Conservation (phyloP, 2,113 vertebrate genomes). For the Megaceryle maxima region DNA sequence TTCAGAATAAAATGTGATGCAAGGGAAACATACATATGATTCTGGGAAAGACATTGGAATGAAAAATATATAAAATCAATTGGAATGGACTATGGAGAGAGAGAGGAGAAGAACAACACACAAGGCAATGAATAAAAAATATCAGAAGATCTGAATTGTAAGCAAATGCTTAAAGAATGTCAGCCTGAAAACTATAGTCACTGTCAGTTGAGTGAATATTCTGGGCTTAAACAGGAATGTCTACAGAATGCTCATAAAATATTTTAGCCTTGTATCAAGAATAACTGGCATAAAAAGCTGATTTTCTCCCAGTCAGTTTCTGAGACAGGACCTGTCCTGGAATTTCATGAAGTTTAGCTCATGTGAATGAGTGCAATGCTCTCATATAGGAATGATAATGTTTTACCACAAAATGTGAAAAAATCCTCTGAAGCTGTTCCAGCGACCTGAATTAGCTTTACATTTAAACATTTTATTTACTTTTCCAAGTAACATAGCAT, state of each 20-base stretch:
- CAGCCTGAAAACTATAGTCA: background rate
- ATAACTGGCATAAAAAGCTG: background rate
- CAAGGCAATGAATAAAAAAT: background rate
- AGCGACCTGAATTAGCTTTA: background rate
- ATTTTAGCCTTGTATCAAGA: background rate
- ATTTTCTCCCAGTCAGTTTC: background rate
- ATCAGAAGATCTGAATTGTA: background rate
- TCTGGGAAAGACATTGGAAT: background rate
- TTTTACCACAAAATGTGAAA: background rate
- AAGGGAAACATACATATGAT: background rate
- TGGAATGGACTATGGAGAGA: background rate
- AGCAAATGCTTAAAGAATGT: background rate
- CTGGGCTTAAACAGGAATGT: background rate
- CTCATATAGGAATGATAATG: background rate
- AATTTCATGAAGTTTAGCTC: background rate
- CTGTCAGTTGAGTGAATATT: background rate
- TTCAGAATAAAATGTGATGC: background rate
- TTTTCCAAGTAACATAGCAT: background rate
- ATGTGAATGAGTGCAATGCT: background rate
- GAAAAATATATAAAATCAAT: background rate
- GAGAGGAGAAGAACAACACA: background rate
- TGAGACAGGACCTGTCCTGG: background rate
- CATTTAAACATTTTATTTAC: background rate
- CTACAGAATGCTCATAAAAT: background rate
- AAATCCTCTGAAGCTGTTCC: background rate